Base-by-base conservation (phyloP, 2,888 invertebrate species). In the Cylloceria caligata region DNA sequence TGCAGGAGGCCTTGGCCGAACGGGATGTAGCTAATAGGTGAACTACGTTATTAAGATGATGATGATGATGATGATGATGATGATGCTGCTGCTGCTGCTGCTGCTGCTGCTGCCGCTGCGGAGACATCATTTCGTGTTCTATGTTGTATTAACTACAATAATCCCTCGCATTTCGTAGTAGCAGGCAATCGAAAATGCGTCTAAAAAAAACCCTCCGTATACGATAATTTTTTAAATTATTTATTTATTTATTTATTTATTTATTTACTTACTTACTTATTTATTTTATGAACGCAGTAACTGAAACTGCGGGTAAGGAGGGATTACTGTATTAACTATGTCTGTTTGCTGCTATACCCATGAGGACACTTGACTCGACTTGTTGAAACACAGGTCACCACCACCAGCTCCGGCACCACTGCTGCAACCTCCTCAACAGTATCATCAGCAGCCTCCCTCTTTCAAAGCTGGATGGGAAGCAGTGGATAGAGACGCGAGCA, bases 1-100 rank as follows among this genome's bases (percentile, higher is more conserved):
- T 93, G 71, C 93, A 93, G 80, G 93, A 93, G 89, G 92, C 93
- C 74, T 86, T 91, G 86, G 92, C 92, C 81, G 92, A 92, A 80
- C 90, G 90, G 80, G 93, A 93, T 81, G 86, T 87, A 80, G 82
- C 86, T 19, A 92, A 91, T 83, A 92, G 91, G 92, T 92, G 86
- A 85, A 80, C 60, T 64, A 80, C 75, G 71, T 60, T 81, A 76
- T 67, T 69, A 75, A 65, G 52, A 82, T 45, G 16, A 75, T 77
- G 68, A 21, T 21, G 57, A 4, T 24, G 24, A 24, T 52, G 47
- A n/a, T 42, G 57, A 30, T 30, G 57, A 30, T 30, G 55, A 27
- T 55, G 55, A 27, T 55, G 27, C 27, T 34, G 57, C 57, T 16
- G 60, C 60, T 34, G 34, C 60, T 47, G 57, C 57, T 30, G 57